Conservation (phyloP, 2,888 invertebrate species). For the Drosophila niveifrons region DNA sequence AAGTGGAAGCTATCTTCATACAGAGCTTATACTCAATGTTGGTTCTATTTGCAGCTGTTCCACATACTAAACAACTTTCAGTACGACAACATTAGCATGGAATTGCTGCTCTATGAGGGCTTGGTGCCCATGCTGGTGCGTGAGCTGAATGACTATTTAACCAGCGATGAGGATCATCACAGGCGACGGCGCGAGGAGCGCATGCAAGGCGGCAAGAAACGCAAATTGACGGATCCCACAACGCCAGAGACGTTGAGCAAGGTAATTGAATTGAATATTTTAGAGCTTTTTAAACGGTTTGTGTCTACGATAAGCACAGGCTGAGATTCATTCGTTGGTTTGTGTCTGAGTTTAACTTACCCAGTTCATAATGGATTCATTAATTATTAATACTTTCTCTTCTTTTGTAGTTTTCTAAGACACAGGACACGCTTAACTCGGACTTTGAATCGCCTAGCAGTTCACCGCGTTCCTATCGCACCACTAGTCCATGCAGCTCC, state of each 20-base stretch:
- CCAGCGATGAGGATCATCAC: slow-evolving; percentile 82
- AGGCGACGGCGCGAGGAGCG: slow-evolving; percentile 83
- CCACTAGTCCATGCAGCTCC: slow-evolving; percentile 84
- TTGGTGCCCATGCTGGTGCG: slow-evolving; percentile 86
- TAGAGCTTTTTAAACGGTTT: too few relatives aligned
- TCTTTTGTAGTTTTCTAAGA: slow-evolving; percentile 71
- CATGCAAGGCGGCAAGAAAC: slow-evolving; percentile 76
- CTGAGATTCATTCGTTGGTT: too few relatives aligned
- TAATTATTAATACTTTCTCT: background rate
- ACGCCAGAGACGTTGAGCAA: slow-evolving; percentile 71
- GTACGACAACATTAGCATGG: slow-evolving; percentile 85
- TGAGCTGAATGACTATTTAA: slow-evolving; percentile 84
- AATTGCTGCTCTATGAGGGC: slow-evolving; percentile 87
- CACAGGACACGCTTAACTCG: slow-evolving; percentile 68
- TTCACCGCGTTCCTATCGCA: slow-evolving; percentile 81
- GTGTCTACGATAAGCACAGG: too few relatives aligned
- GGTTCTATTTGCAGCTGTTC: slow-evolving; percentile 64
- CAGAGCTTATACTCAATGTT: background rate
- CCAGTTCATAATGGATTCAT: too few relatives aligned
- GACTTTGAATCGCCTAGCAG: slow-evolving; percentile 84
- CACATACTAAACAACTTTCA: slow-evolving; percentile 86
- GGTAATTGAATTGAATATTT: slow-evolving; percentile 47
- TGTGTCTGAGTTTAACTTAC: too few relatives aligned
- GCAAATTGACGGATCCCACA: slow-evolving; percentile 76
- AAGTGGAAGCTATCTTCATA: background rate